phyloP scores from a whole-genome alignment of 2,888 invertebrate species.

The Cylloceria caligata region DNA sequence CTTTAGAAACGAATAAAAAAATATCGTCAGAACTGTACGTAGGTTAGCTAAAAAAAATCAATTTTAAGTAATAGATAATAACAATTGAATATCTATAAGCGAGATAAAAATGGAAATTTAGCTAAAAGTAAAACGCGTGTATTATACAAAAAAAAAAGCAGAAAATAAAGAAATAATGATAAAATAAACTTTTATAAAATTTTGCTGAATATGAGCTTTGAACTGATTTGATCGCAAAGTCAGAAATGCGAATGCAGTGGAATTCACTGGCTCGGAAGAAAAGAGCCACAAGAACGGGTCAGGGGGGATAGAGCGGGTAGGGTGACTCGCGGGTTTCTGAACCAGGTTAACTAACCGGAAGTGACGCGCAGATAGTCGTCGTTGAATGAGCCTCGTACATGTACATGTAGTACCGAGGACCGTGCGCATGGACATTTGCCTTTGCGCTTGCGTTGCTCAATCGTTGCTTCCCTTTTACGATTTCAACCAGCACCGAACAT shows the following conservation, averaged over 20 bases:
- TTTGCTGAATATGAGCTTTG: background rate
- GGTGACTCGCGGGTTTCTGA: constrained; percentile 69
- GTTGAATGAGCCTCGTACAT: constrained; percentile 74
- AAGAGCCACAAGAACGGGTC: constrained; percentile 49
- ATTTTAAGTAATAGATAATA: no score
- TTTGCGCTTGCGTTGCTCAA: constrained; percentile 68
- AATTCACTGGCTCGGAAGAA: constrained; percentile 64
- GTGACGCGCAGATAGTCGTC: constrained; percentile 77
- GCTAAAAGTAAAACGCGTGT: background rate
- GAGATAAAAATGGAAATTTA: background rate
- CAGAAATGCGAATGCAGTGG: constrained; percentile 53
- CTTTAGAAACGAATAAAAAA: no score
- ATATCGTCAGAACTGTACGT: no score
- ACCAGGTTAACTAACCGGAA: constrained; percentile 81
- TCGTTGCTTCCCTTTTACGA: constrained; percentile 40
- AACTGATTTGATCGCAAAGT: constrained; percentile 16
- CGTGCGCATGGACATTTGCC: constrained; percentile 24
- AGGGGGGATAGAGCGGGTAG: constrained; percentile 57
- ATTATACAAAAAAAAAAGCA: background rate
- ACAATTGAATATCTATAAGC: background rate
- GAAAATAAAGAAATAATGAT: background rate
- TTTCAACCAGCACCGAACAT: constrained; percentile 34
- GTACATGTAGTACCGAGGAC: constrained; percentile 64
- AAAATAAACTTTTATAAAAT: background rate
- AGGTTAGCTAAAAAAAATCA: no score